phyloP scores from a whole-genome alignment of 2,797 vertebrate genomes.

The Artibeus jamaicensis region DNA sequence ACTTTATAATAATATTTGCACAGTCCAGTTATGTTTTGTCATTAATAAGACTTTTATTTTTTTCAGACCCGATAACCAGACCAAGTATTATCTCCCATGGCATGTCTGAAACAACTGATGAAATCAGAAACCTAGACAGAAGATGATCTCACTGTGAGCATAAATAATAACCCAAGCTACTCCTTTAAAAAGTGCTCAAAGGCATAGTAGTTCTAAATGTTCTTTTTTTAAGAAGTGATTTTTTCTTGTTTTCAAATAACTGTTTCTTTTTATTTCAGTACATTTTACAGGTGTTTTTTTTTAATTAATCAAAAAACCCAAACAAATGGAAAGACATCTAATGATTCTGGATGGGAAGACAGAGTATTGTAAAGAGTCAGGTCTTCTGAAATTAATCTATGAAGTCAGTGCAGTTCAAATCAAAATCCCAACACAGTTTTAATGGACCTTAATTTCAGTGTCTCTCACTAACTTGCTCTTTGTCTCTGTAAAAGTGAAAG shows the following conservation, averaged over 20 bases:
- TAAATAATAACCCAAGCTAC: conserved; percentile 57
- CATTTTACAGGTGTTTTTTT: not conserved
- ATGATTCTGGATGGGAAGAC: not conserved
- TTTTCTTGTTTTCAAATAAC: conserved; percentile 9
- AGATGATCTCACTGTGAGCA: conserved; percentile 46
- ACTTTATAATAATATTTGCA: conserved; percentile 53
- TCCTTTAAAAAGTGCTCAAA: conserved; percentile 45
- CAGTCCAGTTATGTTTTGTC: conserved; percentile 39
- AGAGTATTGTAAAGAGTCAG: not conserved
- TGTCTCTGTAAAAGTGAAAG: conserved; percentile 28
- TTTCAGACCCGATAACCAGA: not conserved
- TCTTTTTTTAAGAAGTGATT: conserved; percentile 25
- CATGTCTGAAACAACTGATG: conserved; percentile 37
- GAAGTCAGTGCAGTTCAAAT: not conserved
- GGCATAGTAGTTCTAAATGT: not conserved
- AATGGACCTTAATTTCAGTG: conserved; percentile 9
- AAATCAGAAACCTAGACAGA: conserved; percentile 63
- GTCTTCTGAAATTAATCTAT: conserved; percentile 38
- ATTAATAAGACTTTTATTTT: conserved; percentile 19
- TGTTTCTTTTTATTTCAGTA: conserved; percentile 13
- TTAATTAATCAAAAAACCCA: not conserved
- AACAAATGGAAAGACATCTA: conserved; percentile 30
- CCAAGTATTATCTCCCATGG: conserved; percentile 49
- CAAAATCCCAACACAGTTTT: conserved; percentile 21
- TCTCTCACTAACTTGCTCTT: conserved; percentile 24